Evolutionary conservation across 2,888 invertebrate species (phyloP).

Genomic region (Bunonema sp.): DNA sequence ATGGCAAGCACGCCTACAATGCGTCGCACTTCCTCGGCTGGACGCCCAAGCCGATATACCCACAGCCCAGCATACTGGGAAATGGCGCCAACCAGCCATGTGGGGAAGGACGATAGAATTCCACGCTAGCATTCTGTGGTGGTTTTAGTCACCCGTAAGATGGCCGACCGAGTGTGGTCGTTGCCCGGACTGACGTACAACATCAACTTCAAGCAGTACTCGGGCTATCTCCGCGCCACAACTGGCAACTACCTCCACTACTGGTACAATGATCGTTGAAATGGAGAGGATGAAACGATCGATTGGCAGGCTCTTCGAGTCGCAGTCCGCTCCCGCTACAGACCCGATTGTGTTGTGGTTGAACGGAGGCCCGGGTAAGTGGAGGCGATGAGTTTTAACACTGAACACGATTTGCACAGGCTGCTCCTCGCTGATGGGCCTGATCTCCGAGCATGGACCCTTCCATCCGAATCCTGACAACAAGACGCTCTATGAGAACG

Average conservation of each 20-base stretch:
- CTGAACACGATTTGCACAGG: constrained; percentile 16
- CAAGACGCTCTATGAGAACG: constrained; percentile 33
- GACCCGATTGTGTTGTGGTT: constrained; percentile 47
- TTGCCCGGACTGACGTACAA: constrained; percentile 30
- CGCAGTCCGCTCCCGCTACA: constrained; percentile 38
- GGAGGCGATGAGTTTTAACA: not conserved
- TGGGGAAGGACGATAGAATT: too few species aligned
- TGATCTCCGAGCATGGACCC: constrained; percentile 17
- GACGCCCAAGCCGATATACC: too few species aligned
- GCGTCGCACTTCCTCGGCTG: too few species aligned
- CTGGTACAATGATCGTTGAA: constrained; percentile 35
- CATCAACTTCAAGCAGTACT: constrained; percentile 46
- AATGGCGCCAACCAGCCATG: too few species aligned
- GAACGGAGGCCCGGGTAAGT: constrained; percentile 47
- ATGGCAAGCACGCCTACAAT: too few species aligned
- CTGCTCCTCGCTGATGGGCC: constrained; percentile 23
- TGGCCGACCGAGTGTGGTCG: constrained; percentile 19
- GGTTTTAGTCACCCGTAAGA: constrained; percentile 17
- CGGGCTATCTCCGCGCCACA: constrained; percentile 43
- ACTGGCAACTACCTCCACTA: constrained; percentile 45
- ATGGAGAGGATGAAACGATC: not conserved
- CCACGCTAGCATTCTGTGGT: too few species aligned
- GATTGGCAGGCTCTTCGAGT: constrained; percentile 28
- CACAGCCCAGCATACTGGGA: too few species aligned
- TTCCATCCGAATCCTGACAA: constrained; percentile 37